phyloP scores from a whole-genome alignment of 2,888 invertebrate genomes.

The Brachyopa scutellaris region DNA sequence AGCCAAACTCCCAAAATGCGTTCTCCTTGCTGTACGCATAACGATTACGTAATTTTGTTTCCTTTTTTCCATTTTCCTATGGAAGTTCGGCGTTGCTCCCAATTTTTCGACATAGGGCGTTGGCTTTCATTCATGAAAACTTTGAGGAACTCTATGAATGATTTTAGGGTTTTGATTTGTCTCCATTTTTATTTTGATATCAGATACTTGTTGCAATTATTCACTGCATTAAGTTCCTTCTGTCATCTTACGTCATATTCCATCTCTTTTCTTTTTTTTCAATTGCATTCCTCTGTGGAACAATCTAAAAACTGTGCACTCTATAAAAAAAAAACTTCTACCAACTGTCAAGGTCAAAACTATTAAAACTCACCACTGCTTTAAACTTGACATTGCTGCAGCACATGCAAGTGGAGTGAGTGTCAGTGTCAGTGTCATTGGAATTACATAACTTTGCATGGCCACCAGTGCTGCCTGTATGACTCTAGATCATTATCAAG shows the following conservation, averaged over 20 bases:
- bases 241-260: not conserved
- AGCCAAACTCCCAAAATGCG: constrained; percentile 11
- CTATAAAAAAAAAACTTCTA: not conserved
- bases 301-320: too few species aligned
- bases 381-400: constrained; percentile 1
- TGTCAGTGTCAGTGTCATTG: constrained; percentile 28
- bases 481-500: constrained; percentile 7
- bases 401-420: not conserved
- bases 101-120: constrained; percentile 27
- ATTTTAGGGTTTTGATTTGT: too few species aligned
- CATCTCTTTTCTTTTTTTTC: too few species aligned
- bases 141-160: not conserved
- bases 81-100: not conserved
- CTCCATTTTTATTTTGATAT: too few species aligned
- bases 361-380: not conserved
- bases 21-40: constrained; percentile 5
- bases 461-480: not conserved
- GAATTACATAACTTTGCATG: constrained; percentile 11
- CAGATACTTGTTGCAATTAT: not conserved
- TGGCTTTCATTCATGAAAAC: constrained; percentile 30
- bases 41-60: constrained; percentile 35
- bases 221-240: not conserved
- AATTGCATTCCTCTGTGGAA: too few species aligned
- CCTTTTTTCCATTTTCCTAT: not conserved
- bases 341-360: not conserved